Evolutionary conservation across 2,888 invertebrate species (phyloP).

Genomic region (Pristionchus mayeri): DNA sequence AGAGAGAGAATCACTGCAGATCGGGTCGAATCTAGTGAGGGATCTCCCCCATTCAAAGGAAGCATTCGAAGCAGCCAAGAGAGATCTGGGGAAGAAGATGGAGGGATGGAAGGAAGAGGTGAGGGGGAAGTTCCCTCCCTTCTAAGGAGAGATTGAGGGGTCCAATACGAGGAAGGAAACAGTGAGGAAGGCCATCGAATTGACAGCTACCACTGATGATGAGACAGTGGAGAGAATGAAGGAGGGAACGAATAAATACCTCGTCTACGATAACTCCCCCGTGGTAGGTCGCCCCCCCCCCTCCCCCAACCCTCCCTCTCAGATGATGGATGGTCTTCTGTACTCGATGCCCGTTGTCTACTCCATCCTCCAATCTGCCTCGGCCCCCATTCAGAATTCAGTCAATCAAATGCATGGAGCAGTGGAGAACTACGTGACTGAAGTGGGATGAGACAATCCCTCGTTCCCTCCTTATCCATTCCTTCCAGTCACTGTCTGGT

Average conservation of each 20-base stretch:
- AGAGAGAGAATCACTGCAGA: neutral
- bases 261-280: conserved; percentile 21
- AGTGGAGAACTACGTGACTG: conserved; percentile 6
- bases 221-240: neutral
- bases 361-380: conserved; percentile 18
- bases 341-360: conserved; percentile 34
- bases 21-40: neutral
- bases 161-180: neutral
- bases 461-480: neutral
- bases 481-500: conserved; percentile 26
- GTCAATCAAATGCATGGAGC: conserved; percentile 38
- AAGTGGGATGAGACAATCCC: neutral
- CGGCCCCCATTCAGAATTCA: neutral
- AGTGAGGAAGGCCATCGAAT: conserved; percentile 39
- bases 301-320: neutral
- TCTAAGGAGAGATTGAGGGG: too few species aligned
- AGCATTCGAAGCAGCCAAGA: conserved; percentile 5
- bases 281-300: neutral
- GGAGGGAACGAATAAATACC: neutral
- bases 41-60: neutral
- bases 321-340: conserved; percentile 43
- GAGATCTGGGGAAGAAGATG: conserved; percentile 4
- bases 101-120: too few species aligned
- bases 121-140: too few species aligned
- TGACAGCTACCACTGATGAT: conserved; percentile 28